Conservation (phyloP, 2,797 vertebrate genomes). For the Scolopax rusticola region DNA sequence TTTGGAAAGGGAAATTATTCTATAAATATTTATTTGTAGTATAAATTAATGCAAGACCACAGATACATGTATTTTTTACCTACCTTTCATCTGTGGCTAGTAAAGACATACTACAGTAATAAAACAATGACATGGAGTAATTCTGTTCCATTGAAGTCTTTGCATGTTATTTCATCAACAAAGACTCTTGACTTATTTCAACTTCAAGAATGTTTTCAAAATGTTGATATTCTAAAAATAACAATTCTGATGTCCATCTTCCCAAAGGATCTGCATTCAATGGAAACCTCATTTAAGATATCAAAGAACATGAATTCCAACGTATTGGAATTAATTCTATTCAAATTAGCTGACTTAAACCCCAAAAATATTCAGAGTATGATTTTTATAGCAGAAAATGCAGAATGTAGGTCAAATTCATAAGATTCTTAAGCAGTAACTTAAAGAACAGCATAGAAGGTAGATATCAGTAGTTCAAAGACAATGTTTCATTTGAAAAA, state of each 20-base stretch:
- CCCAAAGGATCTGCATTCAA: not conserved
- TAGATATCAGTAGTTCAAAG: not conserved
- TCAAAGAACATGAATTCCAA: not conserved
- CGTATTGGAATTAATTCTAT: not conserved
- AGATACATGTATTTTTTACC: not conserved
- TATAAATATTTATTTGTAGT: not conserved
- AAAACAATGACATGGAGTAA: not conserved
- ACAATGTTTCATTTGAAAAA: not conserved
- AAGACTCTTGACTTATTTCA: not conserved
- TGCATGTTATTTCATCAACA: not conserved
- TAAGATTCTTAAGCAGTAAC: not conserved
- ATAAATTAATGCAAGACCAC: not conserved
- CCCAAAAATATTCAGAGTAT: not conserved
- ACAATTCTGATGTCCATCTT: not conserved
- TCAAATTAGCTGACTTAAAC: not conserved
- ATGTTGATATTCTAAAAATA: not conserved
- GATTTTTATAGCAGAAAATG: not conserved
- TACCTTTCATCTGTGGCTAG: not conserved
- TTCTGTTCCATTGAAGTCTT: not conserved
- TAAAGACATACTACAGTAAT: not conserved
- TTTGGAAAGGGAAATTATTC: not conserved
- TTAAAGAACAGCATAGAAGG: not conserved
- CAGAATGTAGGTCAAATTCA: not conserved
- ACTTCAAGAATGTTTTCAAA: not conserved
- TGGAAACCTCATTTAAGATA: not conserved